Evolutionary conservation across 2,113 vertebrate species (phyloP).

Genomic region (Vimba vimba): DNA sequence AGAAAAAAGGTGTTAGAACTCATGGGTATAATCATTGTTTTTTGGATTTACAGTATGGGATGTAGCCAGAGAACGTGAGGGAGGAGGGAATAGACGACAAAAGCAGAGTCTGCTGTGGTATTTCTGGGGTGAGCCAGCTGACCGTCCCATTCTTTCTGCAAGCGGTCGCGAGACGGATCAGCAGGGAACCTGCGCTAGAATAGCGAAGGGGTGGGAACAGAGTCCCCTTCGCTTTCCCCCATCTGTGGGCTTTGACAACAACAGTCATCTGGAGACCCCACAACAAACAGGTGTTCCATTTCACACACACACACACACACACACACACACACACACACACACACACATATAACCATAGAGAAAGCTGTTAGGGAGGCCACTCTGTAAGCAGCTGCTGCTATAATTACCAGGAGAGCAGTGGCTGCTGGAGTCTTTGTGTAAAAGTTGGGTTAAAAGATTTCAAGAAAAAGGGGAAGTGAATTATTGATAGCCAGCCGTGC

Average conservation of each 20-base stretch:
- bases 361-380: slow-evolving; percentile 82
- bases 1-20: slow-evolving; percentile 18
- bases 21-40: slow-evolving; percentile 25
- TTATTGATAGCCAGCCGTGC: slow-evolving; percentile 51
- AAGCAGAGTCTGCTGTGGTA: slow-evolving; percentile 50
- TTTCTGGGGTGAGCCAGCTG: slow-evolving; percentile 57
- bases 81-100: slow-evolving; percentile 55
- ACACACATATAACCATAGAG: slow-evolving; percentile 76
- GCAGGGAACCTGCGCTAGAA: slow-evolving; percentile 58
- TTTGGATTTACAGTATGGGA: slow-evolving; percentile 35
- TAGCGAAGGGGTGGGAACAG: slow-evolving; percentile 47
- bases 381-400: slow-evolving; percentile 89
- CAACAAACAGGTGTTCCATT: slow-evolving; percentile 92
- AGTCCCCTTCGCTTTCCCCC: slow-evolving; percentile 77
- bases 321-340: slow-evolving; percentile 65
- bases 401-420: slow-evolving; percentile 82
- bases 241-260: slow-evolving; percentile 89
- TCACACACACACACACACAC: slow-evolving; percentile 78
- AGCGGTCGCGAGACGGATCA: slow-evolving; percentile 57
- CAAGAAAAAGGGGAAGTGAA: slow-evolving; percentile 47
- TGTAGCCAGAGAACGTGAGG: slow-evolving; percentile 17
- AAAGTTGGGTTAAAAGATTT: slow-evolving; percentile 57
- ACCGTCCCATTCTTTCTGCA: slow-evolving; percentile 55
- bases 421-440: slow-evolving; percentile 63
- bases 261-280: slow-evolving; percentile 89